Evolutionary conservation across 1,140 invertebrate species (phyloP).

Genomic region (Melipona quadrifasciata): DNA sequence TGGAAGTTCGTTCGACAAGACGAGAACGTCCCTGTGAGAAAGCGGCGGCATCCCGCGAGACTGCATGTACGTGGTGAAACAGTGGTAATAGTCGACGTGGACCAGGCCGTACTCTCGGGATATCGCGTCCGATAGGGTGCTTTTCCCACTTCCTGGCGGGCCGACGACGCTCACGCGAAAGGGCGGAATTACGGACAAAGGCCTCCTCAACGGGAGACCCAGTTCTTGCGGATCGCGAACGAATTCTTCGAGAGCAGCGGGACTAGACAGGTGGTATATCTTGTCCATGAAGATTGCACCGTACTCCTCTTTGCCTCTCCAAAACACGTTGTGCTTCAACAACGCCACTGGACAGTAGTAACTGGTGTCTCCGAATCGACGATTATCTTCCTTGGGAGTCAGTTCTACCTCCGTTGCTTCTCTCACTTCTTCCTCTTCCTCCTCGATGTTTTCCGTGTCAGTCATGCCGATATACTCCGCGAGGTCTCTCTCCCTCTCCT

Average conservation of each 20-base stretch:
- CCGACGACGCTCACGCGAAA: constrained; percentile 83
- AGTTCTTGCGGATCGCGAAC: constrained; percentile 77
- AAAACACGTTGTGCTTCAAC: constrained; percentile 80
- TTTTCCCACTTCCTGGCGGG: constrained; percentile 81
- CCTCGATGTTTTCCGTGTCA: constrained; percentile 33
- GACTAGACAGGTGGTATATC: constrained; percentile 80
- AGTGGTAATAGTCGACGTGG: constrained; percentile 79
- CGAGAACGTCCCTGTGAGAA: constrained; percentile 45
- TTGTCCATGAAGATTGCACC: constrained; percentile 80
- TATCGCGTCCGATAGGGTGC: constrained; percentile 78
- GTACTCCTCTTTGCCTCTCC: constrained; percentile 83
- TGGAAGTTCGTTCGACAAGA: constrained; percentile 75
- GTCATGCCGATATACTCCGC: constrained; percentile 45
- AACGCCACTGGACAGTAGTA: constrained; percentile 83
- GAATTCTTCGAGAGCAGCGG: constrained; percentile 79
- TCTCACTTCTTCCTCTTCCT: constrained; percentile 51
- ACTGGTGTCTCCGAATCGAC: constrained; percentile 82
- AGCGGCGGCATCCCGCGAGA: constrained; percentile 54
- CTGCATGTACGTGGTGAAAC: constrained; percentile 64
- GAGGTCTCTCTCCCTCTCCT: constrained; percentile 66
- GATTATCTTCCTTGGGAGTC: constrained; percentile 67
- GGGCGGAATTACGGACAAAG: constrained; percentile 77
- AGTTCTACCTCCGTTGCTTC: constrained; percentile 45
- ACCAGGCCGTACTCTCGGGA: constrained; percentile 82
- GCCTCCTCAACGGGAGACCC: constrained; percentile 73